phyloP scores from a whole-genome alignment of 2,113 vertebrate species.

The Myotis davidii region DNA sequence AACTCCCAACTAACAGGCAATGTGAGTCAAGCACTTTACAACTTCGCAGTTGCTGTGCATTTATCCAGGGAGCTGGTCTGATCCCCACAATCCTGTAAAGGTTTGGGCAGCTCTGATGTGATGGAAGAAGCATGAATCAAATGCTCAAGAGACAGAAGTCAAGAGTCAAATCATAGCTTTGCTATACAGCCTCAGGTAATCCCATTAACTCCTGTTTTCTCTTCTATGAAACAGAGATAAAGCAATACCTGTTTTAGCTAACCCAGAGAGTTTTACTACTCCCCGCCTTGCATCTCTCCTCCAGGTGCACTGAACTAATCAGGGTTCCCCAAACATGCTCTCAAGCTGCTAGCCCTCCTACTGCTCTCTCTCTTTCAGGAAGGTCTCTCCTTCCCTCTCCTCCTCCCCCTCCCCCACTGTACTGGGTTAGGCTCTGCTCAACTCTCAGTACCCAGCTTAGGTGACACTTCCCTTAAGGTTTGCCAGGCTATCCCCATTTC shows the following conservation, averaged over 20 bases:
- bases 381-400: neutral
- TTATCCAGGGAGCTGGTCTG: neutral
- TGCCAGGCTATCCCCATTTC: neutral
- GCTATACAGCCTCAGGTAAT: neutral
- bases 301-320: neutral
- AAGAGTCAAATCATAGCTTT: neutral
- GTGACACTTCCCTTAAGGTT: neutral
- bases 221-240: constrained; percentile 34
- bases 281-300: neutral
- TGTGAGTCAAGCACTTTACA: neutral
- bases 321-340: neutral
- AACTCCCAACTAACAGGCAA: neutral
- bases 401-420: neutral
- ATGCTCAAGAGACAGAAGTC: neutral
- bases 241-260: constrained; percentile 23
- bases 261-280: neutral
- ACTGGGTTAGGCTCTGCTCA: neutral
- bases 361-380: neutral
- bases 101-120: neutral
- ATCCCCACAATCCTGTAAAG: neutral
- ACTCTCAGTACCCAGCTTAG: neutral
- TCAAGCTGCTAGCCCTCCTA: neutral
- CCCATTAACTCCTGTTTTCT: constrained; percentile 51
- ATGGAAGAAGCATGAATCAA: neutral
- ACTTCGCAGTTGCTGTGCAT: neutral